These are phyloP conservation scores for Dipodomys spectabilis DNA, from an alignment of 2,113 vertebrate species.

Conservation along the genomic window DNA sequence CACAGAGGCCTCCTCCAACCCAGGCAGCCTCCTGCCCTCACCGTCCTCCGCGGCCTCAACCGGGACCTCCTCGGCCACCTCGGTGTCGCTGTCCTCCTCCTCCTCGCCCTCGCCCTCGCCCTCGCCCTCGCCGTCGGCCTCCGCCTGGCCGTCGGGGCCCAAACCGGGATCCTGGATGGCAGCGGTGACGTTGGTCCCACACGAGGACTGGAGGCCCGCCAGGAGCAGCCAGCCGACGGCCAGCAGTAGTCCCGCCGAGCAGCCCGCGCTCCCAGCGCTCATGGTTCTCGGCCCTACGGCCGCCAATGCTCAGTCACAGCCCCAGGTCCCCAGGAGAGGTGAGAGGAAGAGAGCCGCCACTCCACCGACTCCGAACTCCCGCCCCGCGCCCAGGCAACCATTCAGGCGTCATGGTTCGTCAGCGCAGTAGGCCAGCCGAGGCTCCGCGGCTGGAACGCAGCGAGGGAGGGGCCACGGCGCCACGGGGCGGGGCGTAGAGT, in stretches of 20 bases:
- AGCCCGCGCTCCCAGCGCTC: constrained; percentile 35
- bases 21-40: constrained; percentile 18
- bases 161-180: not conserved
- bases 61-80: not conserved
- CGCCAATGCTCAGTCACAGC: constrained; percentile 14
- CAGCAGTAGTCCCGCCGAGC: constrained; percentile 54
- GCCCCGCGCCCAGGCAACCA: constrained; percentile 46
- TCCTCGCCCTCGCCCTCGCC: not conserved
- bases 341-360: not conserved
- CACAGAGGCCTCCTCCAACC: not conserved
- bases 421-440: accelerated
- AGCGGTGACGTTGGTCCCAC: constrained; percentile 48
- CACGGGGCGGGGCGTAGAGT: not conserved
- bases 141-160: not conserved
- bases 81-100: not conserved
- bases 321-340: not conserved
- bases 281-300: constrained; percentile 60
- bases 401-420: constrained; percentile 67
- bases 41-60: not conserved
- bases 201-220: constrained; percentile 17
- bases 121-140: not conserved
- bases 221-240: constrained; percentile 61
- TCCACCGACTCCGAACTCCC: not conserved
- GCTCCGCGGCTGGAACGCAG: accelerated
- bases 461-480: accelerated